Conservation (phyloP, 2,888 invertebrate genomes). For the Doris montereyensis region DNA sequence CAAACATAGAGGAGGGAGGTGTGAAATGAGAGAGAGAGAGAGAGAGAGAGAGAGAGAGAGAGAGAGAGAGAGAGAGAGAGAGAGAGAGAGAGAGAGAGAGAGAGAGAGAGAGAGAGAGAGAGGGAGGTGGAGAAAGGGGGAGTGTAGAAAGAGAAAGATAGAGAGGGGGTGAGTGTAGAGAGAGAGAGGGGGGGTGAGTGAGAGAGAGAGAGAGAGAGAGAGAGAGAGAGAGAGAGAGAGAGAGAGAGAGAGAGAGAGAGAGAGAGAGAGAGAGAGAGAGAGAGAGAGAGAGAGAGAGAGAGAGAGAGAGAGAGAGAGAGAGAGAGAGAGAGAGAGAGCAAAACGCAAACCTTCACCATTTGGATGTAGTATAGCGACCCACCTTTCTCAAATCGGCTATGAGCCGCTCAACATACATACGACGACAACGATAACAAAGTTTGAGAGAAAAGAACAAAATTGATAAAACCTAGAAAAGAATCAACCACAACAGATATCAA, state of each 20-base stretch:
- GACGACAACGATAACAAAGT: too few relatives aligned
- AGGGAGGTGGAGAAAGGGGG: not conserved
- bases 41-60: not conserved
- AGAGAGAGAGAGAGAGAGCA: not conserved
- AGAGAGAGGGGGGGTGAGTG: too few relatives aligned
- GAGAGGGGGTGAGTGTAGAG: not conserved
- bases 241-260: not conserved
- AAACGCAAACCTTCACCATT: too few relatives aligned
- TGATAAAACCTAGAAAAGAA: too few relatives aligned
- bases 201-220: not conserved
- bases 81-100: not conserved
- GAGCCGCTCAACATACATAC: too few relatives aligned
- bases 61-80: not conserved
- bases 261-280: not conserved
- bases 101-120: not conserved
- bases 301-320: not conserved
- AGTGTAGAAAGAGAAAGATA: not conserved
- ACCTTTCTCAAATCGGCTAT: too few relatives aligned
- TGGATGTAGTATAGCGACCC: too few relatives aligned
- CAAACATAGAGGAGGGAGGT: not conserved
- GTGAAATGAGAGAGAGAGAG: slow-evolving; percentile 7
- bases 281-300: not conserved
- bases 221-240: not conserved
- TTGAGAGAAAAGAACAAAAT: too few relatives aligned
- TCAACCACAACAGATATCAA: too few relatives aligned